phyloP scores from a whole-genome alignment of 2,888 invertebrate species.

The Drosophila meridiana region DNA sequence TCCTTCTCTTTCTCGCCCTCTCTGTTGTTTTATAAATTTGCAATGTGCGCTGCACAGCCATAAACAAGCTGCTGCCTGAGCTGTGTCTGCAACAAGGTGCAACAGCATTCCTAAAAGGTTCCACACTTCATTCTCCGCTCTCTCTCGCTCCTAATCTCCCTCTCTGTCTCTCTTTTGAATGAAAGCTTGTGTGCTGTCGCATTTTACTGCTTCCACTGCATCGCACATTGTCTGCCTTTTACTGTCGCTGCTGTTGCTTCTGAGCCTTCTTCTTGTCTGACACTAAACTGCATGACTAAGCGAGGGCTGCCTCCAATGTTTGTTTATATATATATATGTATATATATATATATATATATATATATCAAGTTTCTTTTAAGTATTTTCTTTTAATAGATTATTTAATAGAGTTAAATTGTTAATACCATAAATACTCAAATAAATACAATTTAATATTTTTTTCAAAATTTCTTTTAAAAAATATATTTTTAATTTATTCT shows the following conservation, averaged over 20 bases:
- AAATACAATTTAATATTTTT: too few relatives aligned
- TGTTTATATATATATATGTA: not conserved
- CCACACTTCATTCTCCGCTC: conserved; percentile 17
- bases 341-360: too few relatives aligned
- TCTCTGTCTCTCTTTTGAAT: conserved; percentile 22
- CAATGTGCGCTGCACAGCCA: conserved; percentile 58
- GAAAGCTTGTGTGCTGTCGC: conserved; percentile 24
- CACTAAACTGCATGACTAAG: conserved; percentile 18
- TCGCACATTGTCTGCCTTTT: conserved; percentile 33
- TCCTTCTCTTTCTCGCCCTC: not conserved
- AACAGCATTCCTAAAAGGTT: conserved; percentile 52
- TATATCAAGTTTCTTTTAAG: not conserved
- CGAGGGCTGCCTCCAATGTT: conserved; percentile 29
- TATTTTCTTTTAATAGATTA: not conserved
- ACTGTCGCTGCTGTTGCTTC: conserved; percentile 33
- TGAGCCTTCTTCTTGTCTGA: conserved; percentile 34
- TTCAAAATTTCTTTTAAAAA: too few relatives aligned
- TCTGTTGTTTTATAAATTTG: conserved; percentile 29
- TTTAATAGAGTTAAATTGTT: too few relatives aligned
- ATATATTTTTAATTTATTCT: too few relatives aligned
- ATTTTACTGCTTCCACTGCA: conserved; percentile 16
- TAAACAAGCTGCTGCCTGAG: conserved; percentile 47
- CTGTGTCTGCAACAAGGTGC: conserved; percentile 44
- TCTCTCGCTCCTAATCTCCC: not conserved
- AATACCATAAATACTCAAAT: too few relatives aligned